Percentiles rank a stretch among this genome's conserved stretches.
Evolutionary conservation across 2,888 invertebrate genomes (phyloP).

Genomic region (Anorthoa munda): DNA sequence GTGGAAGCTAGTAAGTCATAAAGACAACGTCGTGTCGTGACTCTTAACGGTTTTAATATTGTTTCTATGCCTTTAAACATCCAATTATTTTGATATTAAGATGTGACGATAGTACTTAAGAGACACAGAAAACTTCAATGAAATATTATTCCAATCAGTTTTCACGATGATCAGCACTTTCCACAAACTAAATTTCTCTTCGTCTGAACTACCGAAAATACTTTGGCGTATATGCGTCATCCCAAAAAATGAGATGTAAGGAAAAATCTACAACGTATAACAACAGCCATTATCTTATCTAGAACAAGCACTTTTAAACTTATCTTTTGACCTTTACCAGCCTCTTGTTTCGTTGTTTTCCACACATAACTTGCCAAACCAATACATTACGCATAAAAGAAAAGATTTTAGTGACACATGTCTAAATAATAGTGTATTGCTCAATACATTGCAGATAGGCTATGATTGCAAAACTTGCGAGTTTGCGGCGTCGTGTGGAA

Average conservation of each 20-base stretch:
- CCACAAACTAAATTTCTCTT: slow-evolving; percentile 9
- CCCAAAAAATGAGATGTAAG: not conserved
- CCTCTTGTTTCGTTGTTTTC: slow-evolving; percentile 1
- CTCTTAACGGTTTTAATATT: slow-evolving; percentile 7
- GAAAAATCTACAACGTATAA: not conserved
- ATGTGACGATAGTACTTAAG: not conserved
- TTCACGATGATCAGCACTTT: slow-evolving; percentile 15
- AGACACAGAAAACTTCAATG: not conserved
- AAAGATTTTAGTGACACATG: slow-evolving; percentile 46
- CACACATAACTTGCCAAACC: slow-evolving; percentile 28
- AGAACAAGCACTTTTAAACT: not conserved
- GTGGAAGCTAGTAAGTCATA: no score
- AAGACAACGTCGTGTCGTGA: slow-evolving; percentile 35
- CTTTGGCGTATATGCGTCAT: not conserved
- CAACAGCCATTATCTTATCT: not conserved
- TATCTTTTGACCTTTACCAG: slow-evolving; percentile 19
- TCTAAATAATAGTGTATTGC: slow-evolving; percentile 57
- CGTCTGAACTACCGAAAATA: not conserved
- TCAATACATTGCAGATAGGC: slow-evolving; percentile 52
- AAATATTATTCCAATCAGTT: slow-evolving; percentile 26
- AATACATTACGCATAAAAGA: slow-evolving; percentile 39
- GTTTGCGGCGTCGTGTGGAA: slow-evolving; percentile 64
- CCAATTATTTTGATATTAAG: slow-evolving; percentile 25
- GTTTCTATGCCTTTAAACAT: slow-evolving; percentile 26
- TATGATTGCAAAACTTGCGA: slow-evolving; percentile 69